These are phyloP conservation scores for Aplysina aerophoba DNA, from an alignment of 37 sponge, comb jelly and placozoan species.

Conservation along the genomic window DNA sequence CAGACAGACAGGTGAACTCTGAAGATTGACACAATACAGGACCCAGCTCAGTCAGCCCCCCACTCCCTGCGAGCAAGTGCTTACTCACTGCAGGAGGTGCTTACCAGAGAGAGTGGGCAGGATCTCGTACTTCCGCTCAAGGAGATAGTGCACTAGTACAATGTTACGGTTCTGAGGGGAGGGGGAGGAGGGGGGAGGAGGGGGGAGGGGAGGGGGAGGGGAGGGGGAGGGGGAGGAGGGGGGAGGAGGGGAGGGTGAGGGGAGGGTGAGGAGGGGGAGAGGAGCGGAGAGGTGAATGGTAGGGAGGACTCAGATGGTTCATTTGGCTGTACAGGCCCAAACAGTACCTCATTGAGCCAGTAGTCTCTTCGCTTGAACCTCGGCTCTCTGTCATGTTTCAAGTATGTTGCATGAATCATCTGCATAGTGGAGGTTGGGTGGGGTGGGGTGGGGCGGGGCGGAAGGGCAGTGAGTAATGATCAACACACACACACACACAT, in stretches of 20 bases:
- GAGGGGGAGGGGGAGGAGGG: no score
- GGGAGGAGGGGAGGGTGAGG: neutral
- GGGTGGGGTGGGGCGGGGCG: neutral
- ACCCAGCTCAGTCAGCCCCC: no score
- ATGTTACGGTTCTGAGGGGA: conserved; percentile 5
- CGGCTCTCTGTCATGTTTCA: conserved; percentile 3
- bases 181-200: neutral
- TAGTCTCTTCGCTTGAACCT: conserved; percentile 6
- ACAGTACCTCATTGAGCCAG: conserved; percentile 25
- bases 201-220: neutral
- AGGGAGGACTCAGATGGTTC: neutral
- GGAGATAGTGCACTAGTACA: neutral
- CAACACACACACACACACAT: neutral
- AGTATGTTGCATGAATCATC: conserved; percentile 13
- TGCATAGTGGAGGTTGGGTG: no score
- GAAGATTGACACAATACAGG: no score
- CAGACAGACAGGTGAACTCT: no score
- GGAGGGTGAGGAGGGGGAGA: neutral
- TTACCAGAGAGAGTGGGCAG: conserved; percentile 4
- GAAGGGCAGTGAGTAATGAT: neutral
- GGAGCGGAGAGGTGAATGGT: neutral
- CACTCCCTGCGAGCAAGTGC: no score
- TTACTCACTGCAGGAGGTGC: neutral
- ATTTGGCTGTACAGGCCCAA: neutral
- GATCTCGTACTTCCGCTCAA: neutral